Base-by-base conservation (phyloP, 2,888 invertebrate genomes). In the Drosophila formosana region DNA sequence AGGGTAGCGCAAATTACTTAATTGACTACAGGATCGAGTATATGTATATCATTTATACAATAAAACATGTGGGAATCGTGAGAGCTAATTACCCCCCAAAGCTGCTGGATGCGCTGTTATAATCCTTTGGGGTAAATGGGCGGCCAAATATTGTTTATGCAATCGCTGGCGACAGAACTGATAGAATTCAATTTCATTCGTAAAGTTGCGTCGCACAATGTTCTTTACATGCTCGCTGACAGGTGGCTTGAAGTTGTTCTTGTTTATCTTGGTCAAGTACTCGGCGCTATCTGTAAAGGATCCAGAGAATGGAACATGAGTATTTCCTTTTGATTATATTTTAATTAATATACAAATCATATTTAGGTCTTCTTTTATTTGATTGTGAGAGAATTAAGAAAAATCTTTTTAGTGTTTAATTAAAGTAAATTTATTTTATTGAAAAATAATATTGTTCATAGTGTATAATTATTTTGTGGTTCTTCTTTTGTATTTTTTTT, bases 151-250 rank as follows among this genome's bases (percentile, higher is more conserved):
- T 89, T 98, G 97, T 91, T 95, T 94, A 89, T 97, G 95, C 18
- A 98, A 93, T 86, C 97, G 93, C 90, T 97, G 97, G 82, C 95
- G 95, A 91, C 97, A 97, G 91, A 97, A 98, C 89, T 97, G 96
- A 92, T 97, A 98, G 92, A 98, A 97, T 89, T 98, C 97, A 9
- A 97, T 96, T 93, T 98, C 98, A 62, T 96, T 94, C 0, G 97
- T 97, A 91, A 98, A 97, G 92, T 98, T 97, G 41, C 94, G 95
- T 75, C 97, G 94, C 4, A 98, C 96, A 56, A 97, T 95, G 52
- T 97, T 95, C 91, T 97, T 97, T 3, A 97, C 95, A 80, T 95
- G 95, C 88, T 97, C 97, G 51, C 96, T 96, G 3, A 97, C 97
- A 0, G 96, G 96, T 0, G 97, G 97, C 90, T 97, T 97, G 93